phyloP scores from a whole-genome alignment of 2,797 vertebrate species.

The Ambastaia sidthimunki region DNA sequence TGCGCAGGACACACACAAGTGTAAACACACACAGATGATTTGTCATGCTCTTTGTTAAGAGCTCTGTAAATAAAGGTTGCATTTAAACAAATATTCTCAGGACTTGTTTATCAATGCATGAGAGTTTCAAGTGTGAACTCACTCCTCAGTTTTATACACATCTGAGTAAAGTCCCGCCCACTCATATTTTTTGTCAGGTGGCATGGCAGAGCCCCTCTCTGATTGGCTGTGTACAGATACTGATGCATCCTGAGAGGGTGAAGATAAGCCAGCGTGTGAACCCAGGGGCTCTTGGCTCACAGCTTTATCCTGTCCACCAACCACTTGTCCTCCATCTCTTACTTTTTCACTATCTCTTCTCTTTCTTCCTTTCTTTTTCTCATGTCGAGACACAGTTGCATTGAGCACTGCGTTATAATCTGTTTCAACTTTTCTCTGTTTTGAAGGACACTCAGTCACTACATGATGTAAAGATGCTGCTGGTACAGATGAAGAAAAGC shows the following conservation, averaged over 20 bases:
- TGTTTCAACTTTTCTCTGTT: slow-evolving; percentile 40
- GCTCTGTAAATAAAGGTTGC: slow-evolving; percentile 15
- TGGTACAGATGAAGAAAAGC: slow-evolving; percentile 69
- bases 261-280: slow-evolving; percentile 14
- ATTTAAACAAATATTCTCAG: slow-evolving; percentile 35
- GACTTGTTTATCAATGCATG: slow-evolving; percentile 18
- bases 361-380: slow-evolving; percentile 43
- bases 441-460: slow-evolving; percentile 64
- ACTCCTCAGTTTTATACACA: slow-evolving; percentile 95
- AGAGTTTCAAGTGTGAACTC: slow-evolving; percentile 71
- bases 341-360: slow-evolving; percentile 25
- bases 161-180: slow-evolving; percentile 97
- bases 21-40: slow-evolving; percentile 14
- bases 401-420: slow-evolving; percentile 15
- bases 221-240: slow-evolving; percentile 76
- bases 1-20: slow-evolving; percentile 58
- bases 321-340: slow-evolving; percentile 12
- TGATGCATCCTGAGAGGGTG: slow-evolving; percentile 66
- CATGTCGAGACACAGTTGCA: slow-evolving; percentile 34
- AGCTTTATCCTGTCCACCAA: slow-evolving; percentile 59
- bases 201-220: slow-evolving; percentile 82
- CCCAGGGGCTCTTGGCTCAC: slow-evolving; percentile 71
- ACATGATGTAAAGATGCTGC: slow-evolving; percentile 58
- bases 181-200: slow-evolving; percentile 92
- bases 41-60: slow-evolving; percentile 16